These are phyloP conservation scores for Dicycla oo DNA, from an alignment of 2,888 invertebrate species.

Conservation along the genomic window DNA sequence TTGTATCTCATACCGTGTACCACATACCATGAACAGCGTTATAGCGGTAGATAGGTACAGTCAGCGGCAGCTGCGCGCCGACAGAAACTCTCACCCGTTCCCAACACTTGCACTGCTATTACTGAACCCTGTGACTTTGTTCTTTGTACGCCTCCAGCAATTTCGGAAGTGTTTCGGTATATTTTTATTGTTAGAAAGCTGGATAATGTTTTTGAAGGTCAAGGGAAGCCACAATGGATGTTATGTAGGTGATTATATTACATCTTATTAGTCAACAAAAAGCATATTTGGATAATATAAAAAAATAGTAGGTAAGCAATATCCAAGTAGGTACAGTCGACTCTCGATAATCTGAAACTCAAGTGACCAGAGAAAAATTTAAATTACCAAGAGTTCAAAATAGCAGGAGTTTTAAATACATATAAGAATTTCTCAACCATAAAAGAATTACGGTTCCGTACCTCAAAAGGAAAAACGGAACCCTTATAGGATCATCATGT, in stretches of 20 bases:
- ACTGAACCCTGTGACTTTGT: slow-evolving; percentile 48
- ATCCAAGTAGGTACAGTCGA: not conserved
- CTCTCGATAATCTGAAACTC: no score
- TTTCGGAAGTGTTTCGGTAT: slow-evolving; percentile 28
- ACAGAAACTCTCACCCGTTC: slow-evolving; percentile 49
- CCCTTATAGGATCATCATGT: no score
- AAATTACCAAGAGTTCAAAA: no score
- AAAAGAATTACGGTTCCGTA: no score
- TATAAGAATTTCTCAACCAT: no score
- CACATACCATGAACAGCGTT: slow-evolving; percentile 18
- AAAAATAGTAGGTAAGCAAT: not conserved
- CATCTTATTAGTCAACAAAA: no score
- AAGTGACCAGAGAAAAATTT: no score
- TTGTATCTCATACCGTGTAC: slow-evolving; percentile 2
- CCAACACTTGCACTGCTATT: slow-evolving; percentile 55
- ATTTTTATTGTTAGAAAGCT: not conserved
- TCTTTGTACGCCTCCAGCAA: slow-evolving; percentile 35
- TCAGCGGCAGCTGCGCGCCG: slow-evolving; percentile 60
- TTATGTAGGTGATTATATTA: no score
- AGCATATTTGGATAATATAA: no score
- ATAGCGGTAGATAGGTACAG: slow-evolving; percentile 33
- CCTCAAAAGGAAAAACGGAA: no score
- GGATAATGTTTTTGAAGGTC: not conserved
- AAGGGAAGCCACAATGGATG: not conserved
- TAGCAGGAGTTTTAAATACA: no score